Conservation (phyloP, 2,113 vertebrate species). For the Tragelaphus buxtoni region DNA sequence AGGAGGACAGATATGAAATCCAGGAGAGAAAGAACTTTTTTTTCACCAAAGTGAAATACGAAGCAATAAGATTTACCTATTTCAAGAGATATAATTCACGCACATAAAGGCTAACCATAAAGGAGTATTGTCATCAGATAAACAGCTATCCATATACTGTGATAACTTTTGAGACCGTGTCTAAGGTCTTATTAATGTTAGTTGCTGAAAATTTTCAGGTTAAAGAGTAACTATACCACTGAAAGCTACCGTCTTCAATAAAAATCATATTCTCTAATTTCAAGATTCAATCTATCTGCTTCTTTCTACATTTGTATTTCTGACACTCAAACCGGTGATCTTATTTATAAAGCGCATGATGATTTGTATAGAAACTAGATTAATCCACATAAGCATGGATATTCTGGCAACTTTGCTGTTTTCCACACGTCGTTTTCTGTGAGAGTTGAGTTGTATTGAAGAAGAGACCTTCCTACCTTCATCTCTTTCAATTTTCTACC, state of each 20-base stretch:
- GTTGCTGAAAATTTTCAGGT: neutral
- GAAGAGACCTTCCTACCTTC: neutral
- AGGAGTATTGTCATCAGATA: neutral
- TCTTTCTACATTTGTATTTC: neutral
- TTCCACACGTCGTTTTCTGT: neutral
- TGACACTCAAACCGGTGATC: neutral
- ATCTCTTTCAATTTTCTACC: neutral
- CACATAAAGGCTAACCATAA: neutral
- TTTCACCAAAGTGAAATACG: neutral
- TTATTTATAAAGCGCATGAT: neutral
- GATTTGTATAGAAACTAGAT: neutral
- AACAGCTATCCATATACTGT: neutral
- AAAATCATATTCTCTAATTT: neutral
- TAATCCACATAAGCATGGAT: neutral
- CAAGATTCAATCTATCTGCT: neutral
- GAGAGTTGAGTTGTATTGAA: neutral
- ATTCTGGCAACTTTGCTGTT: neutral
- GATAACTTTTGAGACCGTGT: neutral
- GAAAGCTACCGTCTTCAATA: neutral
- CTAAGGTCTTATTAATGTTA: neutral
- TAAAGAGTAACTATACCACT: neutral
- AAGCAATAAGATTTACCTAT: neutral
- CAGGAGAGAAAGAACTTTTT: neutral
- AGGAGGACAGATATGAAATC: neutral
- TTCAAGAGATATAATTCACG: neutral